Conservation (phyloP, 92 coral and sea anemone genomes). For the Epizoanthus ramosus region DNA sequence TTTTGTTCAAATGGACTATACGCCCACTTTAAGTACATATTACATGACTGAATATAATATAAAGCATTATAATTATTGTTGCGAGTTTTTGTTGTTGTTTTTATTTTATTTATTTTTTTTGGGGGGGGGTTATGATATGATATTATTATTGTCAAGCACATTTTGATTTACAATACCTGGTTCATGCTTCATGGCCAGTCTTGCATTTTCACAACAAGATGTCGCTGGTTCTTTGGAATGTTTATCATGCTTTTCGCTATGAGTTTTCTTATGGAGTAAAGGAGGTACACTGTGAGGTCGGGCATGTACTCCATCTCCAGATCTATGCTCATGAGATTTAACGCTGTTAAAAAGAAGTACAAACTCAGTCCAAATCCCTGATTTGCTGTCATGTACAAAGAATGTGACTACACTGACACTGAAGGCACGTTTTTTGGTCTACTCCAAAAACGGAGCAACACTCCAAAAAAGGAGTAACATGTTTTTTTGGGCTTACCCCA, state of each 20-base stretch:
- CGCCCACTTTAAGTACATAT: too few species aligned
- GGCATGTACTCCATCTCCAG: background rate
- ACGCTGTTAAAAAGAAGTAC: background rate
- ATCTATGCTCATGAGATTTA: background rate
- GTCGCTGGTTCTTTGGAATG: background rate
- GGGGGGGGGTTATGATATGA: too few species aligned
- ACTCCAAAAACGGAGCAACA: too few species aligned
- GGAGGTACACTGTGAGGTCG: constrained; percentile 5
- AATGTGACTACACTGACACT: too few species aligned
- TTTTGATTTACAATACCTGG: background rate
- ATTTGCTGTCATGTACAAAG: background rate
- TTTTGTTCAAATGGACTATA: too few species aligned
- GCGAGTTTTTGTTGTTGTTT: too few species aligned
- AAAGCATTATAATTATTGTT: too few species aligned
- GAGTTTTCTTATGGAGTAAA: constrained; percentile 8
- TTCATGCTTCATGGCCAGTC: constrained; percentile 3
- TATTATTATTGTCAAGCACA: background rate
- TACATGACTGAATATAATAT: too few species aligned
- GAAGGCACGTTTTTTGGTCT: too few species aligned
- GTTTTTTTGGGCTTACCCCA: too few species aligned
- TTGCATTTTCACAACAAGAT: constrained; percentile 25
- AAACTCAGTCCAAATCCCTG: background rate
- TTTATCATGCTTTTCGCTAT: constrained; percentile 11
- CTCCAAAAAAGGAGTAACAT: too few species aligned
- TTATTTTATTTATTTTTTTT: too few species aligned